Evolutionary conservation across 1,140 invertebrate genomes (phyloP).

Genomic region (Euwallacea fornicatus): DNA sequence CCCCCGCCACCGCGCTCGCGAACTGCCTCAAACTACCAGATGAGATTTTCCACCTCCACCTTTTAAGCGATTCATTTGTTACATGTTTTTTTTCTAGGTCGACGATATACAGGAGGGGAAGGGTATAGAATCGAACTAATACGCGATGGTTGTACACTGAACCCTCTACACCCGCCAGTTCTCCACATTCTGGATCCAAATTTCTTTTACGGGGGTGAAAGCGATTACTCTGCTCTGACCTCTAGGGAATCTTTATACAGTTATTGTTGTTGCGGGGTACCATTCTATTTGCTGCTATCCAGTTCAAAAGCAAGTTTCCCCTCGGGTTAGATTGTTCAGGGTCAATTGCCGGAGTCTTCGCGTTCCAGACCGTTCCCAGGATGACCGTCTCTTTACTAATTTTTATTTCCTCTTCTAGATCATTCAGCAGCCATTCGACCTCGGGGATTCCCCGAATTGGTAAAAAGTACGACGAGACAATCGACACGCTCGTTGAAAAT

Average conservation of each 20-base stretch:
- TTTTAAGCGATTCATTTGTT: neutral
- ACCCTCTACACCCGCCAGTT: neutral
- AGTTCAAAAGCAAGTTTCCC: neutral
- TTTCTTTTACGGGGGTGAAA: neutral
- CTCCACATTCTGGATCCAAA: neutral
- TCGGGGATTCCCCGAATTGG: neutral
- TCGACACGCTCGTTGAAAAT: neutral
- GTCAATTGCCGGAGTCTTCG: neutral
- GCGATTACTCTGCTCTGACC: neutral
- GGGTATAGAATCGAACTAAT: too few relatives aligned
- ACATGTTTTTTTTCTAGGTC: neutral
- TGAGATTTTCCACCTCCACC: neutral
- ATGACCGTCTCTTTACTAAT: neutral
- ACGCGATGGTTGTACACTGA: neutral
- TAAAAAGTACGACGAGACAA: constrained; percentile 5
- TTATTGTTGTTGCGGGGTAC: neutral
- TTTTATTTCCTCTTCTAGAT: constrained; percentile 1
- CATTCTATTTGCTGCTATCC: neutral
- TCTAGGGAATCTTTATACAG: neutral
- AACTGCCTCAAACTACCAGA: neutral
- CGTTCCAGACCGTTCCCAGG: neutral
- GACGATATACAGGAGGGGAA: neutral
- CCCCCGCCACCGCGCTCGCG: too few relatives aligned
- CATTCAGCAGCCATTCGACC: neutral
- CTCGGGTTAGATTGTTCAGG: neutral